These are phyloP conservation scores for Ectobius pallidus DNA, from an alignment of 2,888 invertebrate genomes.

Conservation along the genomic window DNA sequence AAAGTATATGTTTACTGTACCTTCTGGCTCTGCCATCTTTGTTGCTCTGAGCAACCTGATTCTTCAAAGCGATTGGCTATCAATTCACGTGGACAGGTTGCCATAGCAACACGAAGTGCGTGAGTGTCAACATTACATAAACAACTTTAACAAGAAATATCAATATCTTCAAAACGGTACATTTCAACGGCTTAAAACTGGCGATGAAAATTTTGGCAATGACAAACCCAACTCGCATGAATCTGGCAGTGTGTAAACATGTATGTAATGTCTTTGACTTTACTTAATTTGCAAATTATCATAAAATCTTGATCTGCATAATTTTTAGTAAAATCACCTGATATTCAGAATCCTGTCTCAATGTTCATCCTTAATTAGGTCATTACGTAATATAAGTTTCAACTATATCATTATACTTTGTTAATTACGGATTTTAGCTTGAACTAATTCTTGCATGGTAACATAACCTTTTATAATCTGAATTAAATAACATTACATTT, in stretches of 20 bases:
- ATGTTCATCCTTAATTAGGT: too few relatives aligned
- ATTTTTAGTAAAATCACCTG: too few relatives aligned
- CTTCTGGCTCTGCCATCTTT: constrained; percentile 44
- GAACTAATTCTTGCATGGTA: too few relatives aligned
- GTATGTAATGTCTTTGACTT: constrained; percentile 36
- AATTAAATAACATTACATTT: too few relatives aligned
- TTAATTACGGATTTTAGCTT: too few relatives aligned
- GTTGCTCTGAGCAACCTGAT: constrained; percentile 42
- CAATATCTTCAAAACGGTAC: constrained; percentile 3
- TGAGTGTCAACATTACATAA: not conserved
- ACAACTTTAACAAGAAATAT: constrained; percentile 19
- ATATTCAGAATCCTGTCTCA: too few relatives aligned
- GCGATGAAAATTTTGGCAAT: constrained; percentile 32
- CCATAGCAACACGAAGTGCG: constrained; percentile 22
- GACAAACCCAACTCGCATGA: constrained; percentile 39
- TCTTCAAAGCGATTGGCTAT: constrained; percentile 30
- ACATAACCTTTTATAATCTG: too few relatives aligned
- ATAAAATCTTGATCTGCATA: too few relatives aligned
- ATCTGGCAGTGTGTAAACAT: constrained; percentile 42
- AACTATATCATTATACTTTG: too few relatives aligned
- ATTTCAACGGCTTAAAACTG: not conserved
- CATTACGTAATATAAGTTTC: too few relatives aligned
- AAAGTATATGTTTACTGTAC: constrained; percentile 33
- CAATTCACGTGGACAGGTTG: constrained; percentile 30
- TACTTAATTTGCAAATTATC: not conserved